phyloP scores from a whole-genome alignment of 2,113 vertebrate species.

The Cinclus mexicanus region DNA sequence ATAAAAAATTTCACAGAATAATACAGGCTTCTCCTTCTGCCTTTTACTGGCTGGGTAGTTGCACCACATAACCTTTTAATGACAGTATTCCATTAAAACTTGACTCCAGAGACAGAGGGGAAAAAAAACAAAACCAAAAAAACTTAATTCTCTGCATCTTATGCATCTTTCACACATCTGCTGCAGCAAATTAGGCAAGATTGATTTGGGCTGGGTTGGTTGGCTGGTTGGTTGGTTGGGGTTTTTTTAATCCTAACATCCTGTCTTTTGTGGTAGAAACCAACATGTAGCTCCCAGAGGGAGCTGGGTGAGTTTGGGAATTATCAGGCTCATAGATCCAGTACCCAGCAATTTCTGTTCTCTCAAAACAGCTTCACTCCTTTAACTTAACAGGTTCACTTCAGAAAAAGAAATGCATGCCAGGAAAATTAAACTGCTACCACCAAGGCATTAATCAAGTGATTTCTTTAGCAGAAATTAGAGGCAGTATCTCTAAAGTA shows the following conservation, averaged over 20 bases:
- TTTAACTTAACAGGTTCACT: background rate
- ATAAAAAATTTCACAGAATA: constrained; percentile 72
- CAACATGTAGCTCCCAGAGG: background rate
- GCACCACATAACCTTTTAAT: constrained; percentile 73
- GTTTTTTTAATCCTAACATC: background rate
- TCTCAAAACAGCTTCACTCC: background rate
- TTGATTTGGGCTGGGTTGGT: background rate
- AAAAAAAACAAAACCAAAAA: background rate
- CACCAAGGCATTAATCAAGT: background rate
- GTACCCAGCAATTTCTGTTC: background rate
- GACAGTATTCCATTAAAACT: constrained; percentile 64
- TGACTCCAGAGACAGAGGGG: constrained; percentile 6
- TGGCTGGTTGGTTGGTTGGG: background rate
- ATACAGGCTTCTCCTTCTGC: constrained; percentile 59
- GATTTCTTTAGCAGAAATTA: constrained; percentile 14
- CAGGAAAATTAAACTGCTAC: constrained; percentile 35
- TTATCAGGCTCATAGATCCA: background rate
- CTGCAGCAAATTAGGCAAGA: constrained; percentile 58
- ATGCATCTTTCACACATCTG: constrained; percentile 43
- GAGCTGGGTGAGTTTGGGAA: background rate
- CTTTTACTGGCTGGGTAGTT: constrained; percentile 55
- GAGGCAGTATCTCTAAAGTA: background rate
- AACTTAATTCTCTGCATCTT: constrained; percentile 48
- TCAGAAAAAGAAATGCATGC: background rate
- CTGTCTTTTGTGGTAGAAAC: constrained; percentile 12